Evolutionary conservation across 2,113 vertebrate species (phyloP), one percentile per base, ranked within the genome.

Genomic region (Dicerorhinus sumatrensis): DNA sequence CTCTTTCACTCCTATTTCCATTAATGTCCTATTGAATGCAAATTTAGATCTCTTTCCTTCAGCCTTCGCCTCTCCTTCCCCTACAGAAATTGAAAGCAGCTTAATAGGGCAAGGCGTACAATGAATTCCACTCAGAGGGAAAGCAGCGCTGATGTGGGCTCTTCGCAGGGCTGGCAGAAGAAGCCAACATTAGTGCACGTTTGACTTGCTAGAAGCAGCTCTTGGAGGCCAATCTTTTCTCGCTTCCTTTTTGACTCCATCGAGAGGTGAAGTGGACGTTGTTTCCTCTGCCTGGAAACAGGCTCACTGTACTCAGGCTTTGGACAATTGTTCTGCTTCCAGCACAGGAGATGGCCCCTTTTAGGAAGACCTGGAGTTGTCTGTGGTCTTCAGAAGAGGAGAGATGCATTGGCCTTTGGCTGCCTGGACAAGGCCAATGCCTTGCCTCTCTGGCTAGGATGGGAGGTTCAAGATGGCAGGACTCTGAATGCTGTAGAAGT

Each of bases 211-310:
- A 2, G 56, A 80, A 70, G 60, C 20, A 29, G 5, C 54, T 54
- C 46, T 51, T 0, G 0, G 81, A 77, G 85, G 11, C 67, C 72
- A 6, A 4, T 67, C 62, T 75, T 36, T n/a, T 13, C 58, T 63
- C 8, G 9, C 58, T 81, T 54, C 39, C 27, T 60, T 65, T 65
- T 80, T 46, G n/a, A 58, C 85, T 65, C n/a, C 12, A 0, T 7
- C 0, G 2, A 1, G 0, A 36, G 21, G 13, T 27, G n/a, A 87
- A 60, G 56, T 1, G 0, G 31, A n/a, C 10, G 8, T 60, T 0
- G 0, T 23, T 39, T 21, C 25, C 46, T 60, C 46, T 6, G n/a
- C 25, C 12, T 10, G 36, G 76, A 70, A 17, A 0, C 67, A 48
- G 60, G 65, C 18, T 67, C 39, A 3, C 7, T 31, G 65, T 56